phyloP scores from a whole-genome alignment of 2,113 vertebrate species.

The Sitta europaea region DNA sequence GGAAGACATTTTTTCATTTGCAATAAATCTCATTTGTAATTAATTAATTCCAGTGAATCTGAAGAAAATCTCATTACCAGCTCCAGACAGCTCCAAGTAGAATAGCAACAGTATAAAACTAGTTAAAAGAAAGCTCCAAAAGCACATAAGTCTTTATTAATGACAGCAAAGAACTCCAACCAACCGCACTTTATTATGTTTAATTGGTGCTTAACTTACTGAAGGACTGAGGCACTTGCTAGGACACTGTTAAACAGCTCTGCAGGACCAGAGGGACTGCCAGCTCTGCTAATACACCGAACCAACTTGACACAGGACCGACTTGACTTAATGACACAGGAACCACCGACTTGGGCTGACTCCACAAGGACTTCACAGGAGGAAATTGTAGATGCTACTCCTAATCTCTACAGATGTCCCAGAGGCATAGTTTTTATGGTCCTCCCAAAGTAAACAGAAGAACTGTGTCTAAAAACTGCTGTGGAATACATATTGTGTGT shows the following conservation, averaged over 20 bases:
- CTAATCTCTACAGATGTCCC: neutral
- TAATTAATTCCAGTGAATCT: neutral
- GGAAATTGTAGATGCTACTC: neutral
- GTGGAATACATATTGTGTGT: neutral
- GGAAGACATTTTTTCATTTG: neutral
- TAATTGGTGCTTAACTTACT: neutral
- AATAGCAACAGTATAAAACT: neutral
- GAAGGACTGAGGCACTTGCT: neutral
- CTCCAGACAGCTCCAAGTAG: neutral
- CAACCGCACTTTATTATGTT: neutral
- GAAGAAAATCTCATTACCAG: neutral
- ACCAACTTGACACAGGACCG: no score
- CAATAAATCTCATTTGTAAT: neutral
- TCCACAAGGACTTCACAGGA: neutral
- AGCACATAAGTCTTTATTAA: neutral
- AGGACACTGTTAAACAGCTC: neutral
- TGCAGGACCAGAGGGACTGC: neutral
- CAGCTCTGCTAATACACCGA: neutral
- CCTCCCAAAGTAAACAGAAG: neutral
- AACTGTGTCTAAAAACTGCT: neutral
- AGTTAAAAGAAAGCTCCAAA: neutral
- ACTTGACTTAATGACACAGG: no score
- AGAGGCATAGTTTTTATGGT: neutral
- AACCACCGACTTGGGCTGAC: rapidly evolving
- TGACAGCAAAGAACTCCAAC: rapidly evolving